Base-by-base conservation (phyloP, 1,140 invertebrate species). In the Antheraea pernyi region DNA sequence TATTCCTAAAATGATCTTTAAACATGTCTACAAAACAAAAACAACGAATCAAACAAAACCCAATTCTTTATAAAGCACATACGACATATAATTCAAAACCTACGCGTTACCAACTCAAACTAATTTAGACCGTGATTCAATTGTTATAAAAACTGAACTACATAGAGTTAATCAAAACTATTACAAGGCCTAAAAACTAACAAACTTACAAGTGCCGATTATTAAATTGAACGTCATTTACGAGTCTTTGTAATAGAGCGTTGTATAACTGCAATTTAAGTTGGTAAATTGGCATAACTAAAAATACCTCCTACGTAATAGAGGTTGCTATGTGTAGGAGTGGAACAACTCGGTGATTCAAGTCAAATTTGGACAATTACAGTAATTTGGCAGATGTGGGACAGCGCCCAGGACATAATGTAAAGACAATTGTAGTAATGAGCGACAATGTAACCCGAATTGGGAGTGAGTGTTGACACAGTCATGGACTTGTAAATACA, bases 251-350 rank as follows among this genome's bases (percentile, higher is more conserved):
- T 63, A 37, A n/a, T 18, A 13, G 30, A 7, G 19, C 7, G 16
- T 61, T 61, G 18, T 30, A 13, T 11, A 61, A 61, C 30, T 11
- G 59, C 30, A 63, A 37, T 13, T 22, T 8, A 63, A 63, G 61
- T 63, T 63, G 61, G 61, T 63, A 13, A 53, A 53, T 53, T 53
- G 16, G 46, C 46, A 53, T 13, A 18, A 19, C 61, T 63, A 63
- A 63, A 37, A 37, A 63, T 63, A 63, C 61, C 9, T 37, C 61
- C 61, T 63, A 63, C 61, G 61, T 30, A 37, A 63, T n/a, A 63
- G 11, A 36, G 61, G 61, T 63, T 10, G 46, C 46, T 9, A 16
- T 16, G 61, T 63, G 61, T 30, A 63, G 61, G 61, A 30, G 61
- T 63, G 7, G 16, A 53, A 22, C 36, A 8, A 63, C 13, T 36